A percentile compares a stretch with the other conserved stretches of the same genome.
Conservation (phyloP, 2,113 vertebrate species). For the Prunella fulvescens region DNA sequence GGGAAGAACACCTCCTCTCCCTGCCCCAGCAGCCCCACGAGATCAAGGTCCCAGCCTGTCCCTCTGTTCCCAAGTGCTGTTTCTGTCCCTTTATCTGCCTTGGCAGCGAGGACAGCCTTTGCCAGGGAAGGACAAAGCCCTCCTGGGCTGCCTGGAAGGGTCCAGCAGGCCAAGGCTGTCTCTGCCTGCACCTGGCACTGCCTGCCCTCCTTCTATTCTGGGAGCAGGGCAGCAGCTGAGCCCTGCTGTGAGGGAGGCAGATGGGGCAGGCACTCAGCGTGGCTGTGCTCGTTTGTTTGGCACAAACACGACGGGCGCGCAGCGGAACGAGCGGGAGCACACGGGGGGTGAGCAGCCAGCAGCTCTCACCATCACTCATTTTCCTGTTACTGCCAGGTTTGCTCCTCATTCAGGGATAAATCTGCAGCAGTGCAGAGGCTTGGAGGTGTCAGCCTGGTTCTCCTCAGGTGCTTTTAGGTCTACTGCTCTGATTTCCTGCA, state of each 20-base stretch:
- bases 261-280: not conserved
- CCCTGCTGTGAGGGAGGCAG: conserved; percentile 20
- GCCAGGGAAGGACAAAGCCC: not conserved
- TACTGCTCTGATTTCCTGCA: not conserved
- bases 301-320: not conserved
- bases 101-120: not conserved
- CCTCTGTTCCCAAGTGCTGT: not conserved
- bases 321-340: not conserved
- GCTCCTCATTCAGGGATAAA: not conserved
- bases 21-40: not conserved
- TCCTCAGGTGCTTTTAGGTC: not conserved
- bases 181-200: conserved; percentile 51
- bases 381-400: not conserved
- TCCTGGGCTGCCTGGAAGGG: not conserved
- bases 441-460: not conserved
- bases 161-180: not conserved
- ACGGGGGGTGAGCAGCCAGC: not conserved
- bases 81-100: not conserved
- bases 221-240: conserved; percentile 53
- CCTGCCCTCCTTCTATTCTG: conserved; percentile 33
- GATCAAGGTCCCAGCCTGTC: not conserved
- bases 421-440: not conserved
- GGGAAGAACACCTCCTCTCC: not conserved
- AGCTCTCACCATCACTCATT: not conserved
- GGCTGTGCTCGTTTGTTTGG: conserved; percentile 17